phyloP scores from a whole-genome alignment of 2,113 vertebrate species.

The Nannospalax galili region DNA sequence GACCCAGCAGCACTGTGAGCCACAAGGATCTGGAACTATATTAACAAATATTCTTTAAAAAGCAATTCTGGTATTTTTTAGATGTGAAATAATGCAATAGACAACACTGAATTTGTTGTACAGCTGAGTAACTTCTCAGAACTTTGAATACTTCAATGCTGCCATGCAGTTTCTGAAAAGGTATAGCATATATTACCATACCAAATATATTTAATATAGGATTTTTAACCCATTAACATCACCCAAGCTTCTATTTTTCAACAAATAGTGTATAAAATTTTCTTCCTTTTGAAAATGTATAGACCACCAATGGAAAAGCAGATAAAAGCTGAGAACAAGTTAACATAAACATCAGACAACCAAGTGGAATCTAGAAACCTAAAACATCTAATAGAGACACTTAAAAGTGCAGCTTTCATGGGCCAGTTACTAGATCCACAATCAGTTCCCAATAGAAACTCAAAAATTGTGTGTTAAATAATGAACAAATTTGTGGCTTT shows the following conservation, averaged over 20 bases:
- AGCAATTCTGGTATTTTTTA: not conserved
- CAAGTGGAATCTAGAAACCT: slow-evolving; percentile 25
- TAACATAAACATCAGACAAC: slow-evolving; percentile 41
- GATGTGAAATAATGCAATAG: not conserved
- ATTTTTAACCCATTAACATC: not conserved
- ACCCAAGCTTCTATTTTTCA: not conserved
- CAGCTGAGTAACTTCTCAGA: not conserved
- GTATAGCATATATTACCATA: not conserved
- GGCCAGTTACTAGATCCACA: not conserved
- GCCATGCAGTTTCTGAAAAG: not conserved
- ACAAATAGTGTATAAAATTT: slow-evolving; percentile 7
- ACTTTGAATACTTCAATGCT: not conserved
- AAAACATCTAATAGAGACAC: slow-evolving; percentile 11
- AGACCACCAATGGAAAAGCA: slow-evolving; percentile 45
- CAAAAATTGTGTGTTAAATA: not conserved
- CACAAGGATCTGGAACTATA: not conserved
- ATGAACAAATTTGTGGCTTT: not conserved
- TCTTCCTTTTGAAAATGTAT: not conserved
- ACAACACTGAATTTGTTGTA: not conserved
- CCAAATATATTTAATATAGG: not conserved
- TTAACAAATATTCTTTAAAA: slow-evolving; percentile 25
- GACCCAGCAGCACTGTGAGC: not conserved
- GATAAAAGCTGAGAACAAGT: slow-evolving; percentile 62
- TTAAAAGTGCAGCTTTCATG: not conserved
- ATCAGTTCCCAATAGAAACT: not conserved